Conservation (phyloP, 2,113 vertebrate species). For the Scomber colias region DNA sequence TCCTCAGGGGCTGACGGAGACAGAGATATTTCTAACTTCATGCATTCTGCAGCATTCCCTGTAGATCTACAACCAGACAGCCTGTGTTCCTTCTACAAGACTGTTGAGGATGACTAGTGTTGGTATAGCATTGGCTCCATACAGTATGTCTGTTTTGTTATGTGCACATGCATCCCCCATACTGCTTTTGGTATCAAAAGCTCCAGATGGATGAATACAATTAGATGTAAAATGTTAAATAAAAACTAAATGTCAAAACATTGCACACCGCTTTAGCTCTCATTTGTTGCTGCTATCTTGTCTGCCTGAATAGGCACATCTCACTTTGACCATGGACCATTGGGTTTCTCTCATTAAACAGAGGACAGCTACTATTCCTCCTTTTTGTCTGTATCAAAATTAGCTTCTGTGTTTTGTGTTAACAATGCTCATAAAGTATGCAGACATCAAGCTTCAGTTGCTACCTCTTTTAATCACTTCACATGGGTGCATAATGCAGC, state of each 20-base stretch:
- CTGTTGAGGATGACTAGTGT: slow-evolving; percentile 39
- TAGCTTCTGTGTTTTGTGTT: slow-evolving; percentile 39
- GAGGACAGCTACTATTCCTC: slow-evolving; percentile 31
- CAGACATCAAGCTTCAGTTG: neutral
- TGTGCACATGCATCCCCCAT: slow-evolving; percentile 45
- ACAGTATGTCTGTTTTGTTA: slow-evolving; percentile 35
- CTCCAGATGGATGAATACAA: slow-evolving; percentile 72
- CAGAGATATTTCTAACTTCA: slow-evolving; percentile 41
- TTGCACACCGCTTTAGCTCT: slow-evolving; percentile 45
- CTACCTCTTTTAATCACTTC: slow-evolving; percentile 2
- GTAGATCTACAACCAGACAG: slow-evolving; percentile 36
- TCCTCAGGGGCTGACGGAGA: slow-evolving; percentile 29
- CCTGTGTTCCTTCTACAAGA: slow-evolving; percentile 21
- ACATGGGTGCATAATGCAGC: neutral
- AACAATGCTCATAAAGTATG: slow-evolving; percentile 31
- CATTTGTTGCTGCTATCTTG: slow-evolving; percentile 55
- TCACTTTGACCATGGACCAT: slow-evolving; percentile 63
- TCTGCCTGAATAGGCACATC: slow-evolving; percentile 63
- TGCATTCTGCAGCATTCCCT: slow-evolving; percentile 22
- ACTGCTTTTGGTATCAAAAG: slow-evolving; percentile 58
- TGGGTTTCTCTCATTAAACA: slow-evolving; percentile 70
- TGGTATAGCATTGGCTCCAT: slow-evolving; percentile 28
- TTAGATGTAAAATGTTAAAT: slow-evolving; percentile 59
- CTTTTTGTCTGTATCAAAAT: slow-evolving; percentile 36
- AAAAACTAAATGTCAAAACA: slow-evolving; percentile 71